These are phyloP conservation scores for Asteroscopus sphinx DNA, from an alignment of 2,888 invertebrate genomes.

Conservation along the genomic window DNA sequence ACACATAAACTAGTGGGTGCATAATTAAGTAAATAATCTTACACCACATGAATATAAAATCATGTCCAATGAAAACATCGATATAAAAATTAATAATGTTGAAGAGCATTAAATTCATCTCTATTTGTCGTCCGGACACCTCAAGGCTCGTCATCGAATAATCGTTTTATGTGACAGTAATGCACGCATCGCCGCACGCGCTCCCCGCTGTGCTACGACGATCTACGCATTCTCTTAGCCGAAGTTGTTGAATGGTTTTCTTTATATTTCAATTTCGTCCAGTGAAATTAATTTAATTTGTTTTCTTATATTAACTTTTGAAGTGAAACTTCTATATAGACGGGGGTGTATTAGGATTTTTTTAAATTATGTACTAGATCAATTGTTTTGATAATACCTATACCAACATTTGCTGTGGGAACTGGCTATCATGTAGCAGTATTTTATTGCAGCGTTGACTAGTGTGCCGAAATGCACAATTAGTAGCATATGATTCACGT, in stretches of 20 bases:
- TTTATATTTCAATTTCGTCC: slow-evolving; percentile 20
- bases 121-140: slow-evolving; percentile 43
- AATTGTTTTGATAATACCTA: too few species aligned
- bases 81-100: slow-evolving; percentile 36
- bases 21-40: slow-evolving; percentile 2
- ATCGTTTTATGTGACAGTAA: slow-evolving; percentile 35
- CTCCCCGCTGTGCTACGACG: slow-evolving; percentile 42
- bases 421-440: not conserved
- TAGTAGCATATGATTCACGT: slow-evolving; percentile 33
- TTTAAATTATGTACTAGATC: too few species aligned
- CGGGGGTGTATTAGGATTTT: too few species aligned
- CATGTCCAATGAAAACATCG: slow-evolving; percentile 39
- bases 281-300: not conserved
- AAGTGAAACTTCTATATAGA: too few species aligned
- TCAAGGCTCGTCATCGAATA: slow-evolving; percentile 43
- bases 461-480: slow-evolving; percentile 45
- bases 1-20: not conserved
- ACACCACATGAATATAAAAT: slow-evolving; percentile 1
- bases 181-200: slow-evolving; percentile 21
- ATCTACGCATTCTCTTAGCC: slow-evolving; percentile 26
- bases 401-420: too few species aligned
- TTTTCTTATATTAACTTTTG: too few species aligned
- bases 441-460: slow-evolving; percentile 28
- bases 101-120: slow-evolving; percentile 31
- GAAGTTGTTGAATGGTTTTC: not conserved